Evolutionary conservation across 2,113 vertebrate species (phyloP), one percentile per base, ranked within the genome.

Genomic region (Sphyrna mokarran): DNA sequence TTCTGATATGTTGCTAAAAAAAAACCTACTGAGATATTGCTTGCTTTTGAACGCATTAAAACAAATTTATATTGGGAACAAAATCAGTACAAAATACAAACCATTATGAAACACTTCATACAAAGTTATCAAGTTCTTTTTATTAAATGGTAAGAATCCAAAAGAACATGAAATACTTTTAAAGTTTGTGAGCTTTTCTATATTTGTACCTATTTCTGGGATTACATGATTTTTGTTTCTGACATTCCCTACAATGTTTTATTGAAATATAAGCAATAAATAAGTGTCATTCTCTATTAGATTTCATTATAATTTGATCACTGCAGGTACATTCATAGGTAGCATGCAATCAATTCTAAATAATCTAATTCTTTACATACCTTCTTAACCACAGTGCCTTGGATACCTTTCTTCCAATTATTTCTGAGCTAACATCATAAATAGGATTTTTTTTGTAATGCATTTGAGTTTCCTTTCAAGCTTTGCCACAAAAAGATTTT

Each of bases 401-500:
- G n/a, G 96, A 96, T 96, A 97, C 97, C 97, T 97, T 97, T 97
- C 96, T 95, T 66, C n/a, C 94, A 72, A 72, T 95, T 76, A 95
- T 72, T 95, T 97, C 97, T 97, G 96, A 97, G 97, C 97, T 97
- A 97, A 96, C 97, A 97, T 97, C 97, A 96, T 96, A 96, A 96
- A 96, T 96, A 96, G 94, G 43, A 72, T 54, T 72, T 48, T 33
- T 54, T 54, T 54, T 54, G 96, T 96, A 97, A 97, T 97, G 96
- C 97, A 97, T 97, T 97, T 98, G 96, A 97, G 87, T 97, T 97
- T 63, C 63, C 48, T 43, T 76, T 97, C 98, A 98, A 98, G 98
- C 98, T 96, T 97, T 97, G 97, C 97, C 96, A 97, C 98, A 98
- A 97, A 96, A 97, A 97, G 97, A 96, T 96, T 97, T 97, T 96